A percentile compares a stretch with the other conserved stretches of the same genome.
Evolutionary conservation across 2,888 invertebrate species (phyloP).

Genomic region (Paralinhomoeus sp.): DNA sequence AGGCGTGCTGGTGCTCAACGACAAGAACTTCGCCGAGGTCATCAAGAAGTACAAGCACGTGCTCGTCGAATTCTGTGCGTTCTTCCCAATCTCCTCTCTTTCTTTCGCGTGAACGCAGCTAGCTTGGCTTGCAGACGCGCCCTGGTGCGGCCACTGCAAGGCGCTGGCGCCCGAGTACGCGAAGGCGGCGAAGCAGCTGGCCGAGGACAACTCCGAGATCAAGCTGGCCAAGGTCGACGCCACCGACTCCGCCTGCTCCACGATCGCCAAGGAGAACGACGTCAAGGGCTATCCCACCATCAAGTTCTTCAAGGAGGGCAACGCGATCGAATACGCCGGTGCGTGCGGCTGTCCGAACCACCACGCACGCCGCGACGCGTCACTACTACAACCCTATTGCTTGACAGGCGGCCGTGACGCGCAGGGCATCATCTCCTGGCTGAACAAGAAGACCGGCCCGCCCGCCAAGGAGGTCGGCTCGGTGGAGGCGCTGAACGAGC

Average conservation of each 20-base stretch:
- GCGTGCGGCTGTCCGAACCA: too few relatives aligned
- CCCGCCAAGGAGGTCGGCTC: conserved; percentile 55
- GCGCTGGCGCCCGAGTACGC: conserved; percentile 67
- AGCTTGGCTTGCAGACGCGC: too few relatives aligned
- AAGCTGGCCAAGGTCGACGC: conserved; percentile 91
- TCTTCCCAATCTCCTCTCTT: neutral
- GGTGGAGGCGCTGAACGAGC: conserved; percentile 56
- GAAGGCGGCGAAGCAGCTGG: conserved; percentile 65
- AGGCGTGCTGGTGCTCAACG: conserved; percentile 33
- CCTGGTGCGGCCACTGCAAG: conserved; percentile 99
- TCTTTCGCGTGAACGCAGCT: too few relatives aligned
- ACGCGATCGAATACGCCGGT: conserved; percentile 62
- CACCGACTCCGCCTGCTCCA: conserved; percentile 65
- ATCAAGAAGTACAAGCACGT: conserved; percentile 54
- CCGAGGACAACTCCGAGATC: conserved; percentile 53
- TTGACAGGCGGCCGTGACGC: conserved; percentile 58
- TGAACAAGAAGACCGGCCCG: conserved; percentile 88
- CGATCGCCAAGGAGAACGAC: conserved; percentile 61
- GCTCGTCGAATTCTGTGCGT: conserved; percentile 97
- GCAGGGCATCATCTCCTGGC: conserved; percentile 74
- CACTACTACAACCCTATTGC: too few relatives aligned
- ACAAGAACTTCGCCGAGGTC: conserved; percentile 62
- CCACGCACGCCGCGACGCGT: too few relatives aligned
- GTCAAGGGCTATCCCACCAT: conserved; percentile 88
- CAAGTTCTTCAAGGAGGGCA: conserved; percentile 77